Conservation (phyloP, 2,113 vertebrate species). For the Pterocles gutturalis region DNA sequence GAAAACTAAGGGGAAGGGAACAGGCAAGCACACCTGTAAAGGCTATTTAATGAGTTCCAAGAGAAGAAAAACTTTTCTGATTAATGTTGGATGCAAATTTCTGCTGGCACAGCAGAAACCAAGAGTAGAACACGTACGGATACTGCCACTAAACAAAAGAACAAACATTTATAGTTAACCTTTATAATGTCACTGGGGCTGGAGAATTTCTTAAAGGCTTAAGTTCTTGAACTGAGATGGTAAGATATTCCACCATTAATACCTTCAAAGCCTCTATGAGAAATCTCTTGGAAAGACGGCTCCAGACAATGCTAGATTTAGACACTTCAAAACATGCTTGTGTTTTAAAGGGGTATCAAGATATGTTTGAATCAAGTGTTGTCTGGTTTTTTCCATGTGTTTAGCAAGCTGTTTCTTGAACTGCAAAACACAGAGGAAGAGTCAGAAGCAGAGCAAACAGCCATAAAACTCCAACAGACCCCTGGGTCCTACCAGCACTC, state of each 20-base stretch:
- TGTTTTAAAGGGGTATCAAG: neutral
- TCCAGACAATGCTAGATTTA: neutral
- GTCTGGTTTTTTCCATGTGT: neutral
- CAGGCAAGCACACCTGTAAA: neutral
- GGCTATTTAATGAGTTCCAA: neutral
- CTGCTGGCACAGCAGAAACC: constrained; percentile 35
- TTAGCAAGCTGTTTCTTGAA: neutral
- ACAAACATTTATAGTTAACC: constrained; percentile 50
- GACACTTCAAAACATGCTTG: neutral
- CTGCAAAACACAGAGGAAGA: neutral
- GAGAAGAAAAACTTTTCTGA: constrained; percentile 29
- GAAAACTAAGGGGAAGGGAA: constrained; percentile 17
- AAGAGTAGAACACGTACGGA: neutral
- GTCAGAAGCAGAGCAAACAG: neutral
- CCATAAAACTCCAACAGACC: neutral
- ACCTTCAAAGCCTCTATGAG: constrained; percentile 46
- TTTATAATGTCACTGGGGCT: constrained; percentile 54
- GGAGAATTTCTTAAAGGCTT: constrained; percentile 56
- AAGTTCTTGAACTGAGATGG: constrained; percentile 54
- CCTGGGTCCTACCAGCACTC: neutral
- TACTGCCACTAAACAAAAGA: neutral
- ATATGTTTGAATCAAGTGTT: neutral
- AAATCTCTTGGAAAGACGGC: constrained; percentile 4
- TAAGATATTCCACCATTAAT: constrained; percentile 48
- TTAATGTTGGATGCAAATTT: neutral